Conservation (phyloP, 2,113 vertebrate genomes). For the Cranoglanis bouderius region DNA sequence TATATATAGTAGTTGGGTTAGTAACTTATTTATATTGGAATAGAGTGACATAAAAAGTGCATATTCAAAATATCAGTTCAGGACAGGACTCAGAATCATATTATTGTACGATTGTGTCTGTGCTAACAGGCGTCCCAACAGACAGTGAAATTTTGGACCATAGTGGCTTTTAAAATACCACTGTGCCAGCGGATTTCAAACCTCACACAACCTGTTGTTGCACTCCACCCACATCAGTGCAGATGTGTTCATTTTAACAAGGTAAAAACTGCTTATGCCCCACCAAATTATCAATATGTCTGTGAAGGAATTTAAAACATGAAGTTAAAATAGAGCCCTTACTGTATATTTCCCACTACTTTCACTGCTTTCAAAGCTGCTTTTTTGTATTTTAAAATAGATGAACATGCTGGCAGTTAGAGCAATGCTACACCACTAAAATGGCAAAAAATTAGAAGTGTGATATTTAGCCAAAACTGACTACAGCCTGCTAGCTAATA, state of each 20-base stretch:
- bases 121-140: not conserved
- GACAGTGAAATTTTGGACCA: not conserved
- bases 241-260: not conserved
- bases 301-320: not conserved
- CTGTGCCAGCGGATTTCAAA: not conserved
- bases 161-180: not conserved
- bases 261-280: not conserved
- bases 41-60: not conserved
- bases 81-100: not conserved
- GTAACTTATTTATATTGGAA: not conserved
- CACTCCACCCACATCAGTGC: not conserved
- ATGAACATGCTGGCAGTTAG: not conserved
- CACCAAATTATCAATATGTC: not conserved
- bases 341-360: not conserved
- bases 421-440: not conserved
- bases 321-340: not conserved
- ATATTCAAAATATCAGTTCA: not conserved
- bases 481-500: not conserved
- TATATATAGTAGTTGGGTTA: not conserved
- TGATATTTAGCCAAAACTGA: conserved; percentile 3
- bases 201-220: not conserved
- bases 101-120: not conserved
- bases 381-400: not conserved
- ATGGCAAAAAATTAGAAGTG: not conserved
- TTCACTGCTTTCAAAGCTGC: conserved; percentile 12